A percentile compares a stretch with the other conserved stretches of the same genome.
Evolutionary conservation across 2,888 invertebrate genomes (phyloP).

Genomic region (Antitype chi): DNA sequence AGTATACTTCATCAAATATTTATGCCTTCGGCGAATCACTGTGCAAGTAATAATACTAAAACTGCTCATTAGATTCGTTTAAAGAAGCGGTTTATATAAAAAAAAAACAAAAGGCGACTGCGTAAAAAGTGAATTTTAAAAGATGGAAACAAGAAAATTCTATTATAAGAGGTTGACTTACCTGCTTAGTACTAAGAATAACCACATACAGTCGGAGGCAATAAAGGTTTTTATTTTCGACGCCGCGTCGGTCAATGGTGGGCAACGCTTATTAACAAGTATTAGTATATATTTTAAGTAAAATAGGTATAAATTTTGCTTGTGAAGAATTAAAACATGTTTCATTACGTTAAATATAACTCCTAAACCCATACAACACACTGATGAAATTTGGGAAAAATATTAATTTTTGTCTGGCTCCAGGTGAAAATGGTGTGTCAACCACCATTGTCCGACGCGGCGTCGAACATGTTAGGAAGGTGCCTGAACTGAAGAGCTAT

Average conservation of each 20-base stretch:
- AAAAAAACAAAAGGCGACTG: too few species aligned
- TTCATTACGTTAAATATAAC: neutral
- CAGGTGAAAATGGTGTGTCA: neutral
- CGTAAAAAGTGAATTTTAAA: too few species aligned
- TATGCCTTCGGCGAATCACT: constrained; percentile 33
- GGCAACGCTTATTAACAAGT: neutral
- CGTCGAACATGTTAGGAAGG: too few species aligned
- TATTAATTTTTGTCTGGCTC: neutral
- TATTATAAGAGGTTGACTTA: too few species aligned
- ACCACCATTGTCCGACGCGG: neutral
- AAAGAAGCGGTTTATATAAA: too few species aligned
- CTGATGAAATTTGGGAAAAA: constrained; percentile 2
- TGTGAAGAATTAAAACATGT: neutral
- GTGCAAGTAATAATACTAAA: constrained; percentile 26
- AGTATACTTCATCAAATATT: constrained; percentile 48
- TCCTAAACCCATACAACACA: neutral
- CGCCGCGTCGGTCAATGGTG: constrained; percentile 16
- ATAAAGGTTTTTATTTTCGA: neutral
- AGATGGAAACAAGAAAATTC: too few species aligned
- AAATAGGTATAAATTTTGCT: neutral
- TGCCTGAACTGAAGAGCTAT: too few species aligned
- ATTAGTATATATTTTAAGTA: neutral
- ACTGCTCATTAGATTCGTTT: constrained; percentile 53
- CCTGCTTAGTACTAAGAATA: too few species aligned
- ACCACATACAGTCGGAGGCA: too few species aligned